Conservation (phyloP, 1,140 invertebrate genomes). For the Apis florea region DNA sequence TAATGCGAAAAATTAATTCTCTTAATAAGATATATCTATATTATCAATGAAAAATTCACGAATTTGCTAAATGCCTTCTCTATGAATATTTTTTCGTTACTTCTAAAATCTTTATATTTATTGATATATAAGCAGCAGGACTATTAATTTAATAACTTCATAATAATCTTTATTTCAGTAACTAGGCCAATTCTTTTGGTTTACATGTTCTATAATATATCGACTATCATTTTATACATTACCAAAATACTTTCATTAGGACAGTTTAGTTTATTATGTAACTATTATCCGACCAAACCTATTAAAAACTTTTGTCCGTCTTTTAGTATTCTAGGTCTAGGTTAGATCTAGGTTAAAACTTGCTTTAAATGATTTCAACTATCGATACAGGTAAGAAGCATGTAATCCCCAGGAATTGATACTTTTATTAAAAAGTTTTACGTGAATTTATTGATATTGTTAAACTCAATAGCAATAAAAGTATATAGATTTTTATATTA, state of each 20-base stretch:
- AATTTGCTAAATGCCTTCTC: too few species aligned
- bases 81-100: too few species aligned
- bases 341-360: conserved; percentile 40
- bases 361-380: conserved; percentile 10
- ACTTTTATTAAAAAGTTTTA: background rate
- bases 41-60: too few species aligned
- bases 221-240: conserved; percentile 15
- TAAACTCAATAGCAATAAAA: background rate
- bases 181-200: conserved; percentile 23
- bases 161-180: conserved; percentile 18
- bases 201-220: background rate
- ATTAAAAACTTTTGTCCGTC: conserved; percentile 34
- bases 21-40: too few species aligned
- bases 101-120: background rate
- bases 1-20: too few species aligned
- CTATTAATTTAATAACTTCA: background rate
- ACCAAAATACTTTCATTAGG: conserved; percentile 45
- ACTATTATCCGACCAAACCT: background rate
- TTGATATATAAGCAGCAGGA: background rate
- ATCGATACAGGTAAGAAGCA: background rate
- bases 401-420: background rate
- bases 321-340: conserved; percentile 47
- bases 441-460: background rate
- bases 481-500: background rate
- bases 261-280: conserved; percentile 43